phyloP scores from a whole-genome alignment of 2,888 invertebrate species.

The Ommatoiulus sabulosus region DNA sequence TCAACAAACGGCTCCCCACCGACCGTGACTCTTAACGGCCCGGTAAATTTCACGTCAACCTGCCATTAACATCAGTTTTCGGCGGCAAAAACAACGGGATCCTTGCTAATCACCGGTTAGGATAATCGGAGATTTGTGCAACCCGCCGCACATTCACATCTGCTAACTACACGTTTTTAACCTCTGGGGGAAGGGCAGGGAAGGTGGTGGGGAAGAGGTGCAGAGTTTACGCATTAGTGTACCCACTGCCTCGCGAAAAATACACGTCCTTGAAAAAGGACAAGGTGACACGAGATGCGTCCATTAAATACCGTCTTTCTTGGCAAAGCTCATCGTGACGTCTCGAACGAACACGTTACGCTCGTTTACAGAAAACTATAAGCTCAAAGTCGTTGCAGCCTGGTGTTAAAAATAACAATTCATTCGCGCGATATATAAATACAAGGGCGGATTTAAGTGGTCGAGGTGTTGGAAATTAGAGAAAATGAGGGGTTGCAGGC shows the following conservation, averaged over 20 bases:
- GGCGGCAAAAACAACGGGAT: no score
- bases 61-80: no score
- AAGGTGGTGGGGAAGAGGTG: no score
- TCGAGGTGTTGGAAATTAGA: neutral
- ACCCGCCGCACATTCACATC: neutral
- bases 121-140: neutral
- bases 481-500: neutral
- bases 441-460: neutral
- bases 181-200: no score
- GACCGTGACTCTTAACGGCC: neutral
- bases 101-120: no score
- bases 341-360: neutral
- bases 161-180: no score
- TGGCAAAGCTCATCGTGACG: neutral
- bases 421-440: neutral
- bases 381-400: neutral
- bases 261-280: conserved; percentile 11
- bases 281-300: neutral
- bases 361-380: neutral
- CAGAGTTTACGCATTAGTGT: neutral
- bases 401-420: conserved; percentile 19
- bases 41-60: no score
- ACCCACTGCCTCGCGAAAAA: neutral
- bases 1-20: no score
- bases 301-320: neutral